phyloP scores from a whole-genome alignment of 1,140 invertebrate genomes.

The Carcinoscorpius rotundicauda region DNA sequence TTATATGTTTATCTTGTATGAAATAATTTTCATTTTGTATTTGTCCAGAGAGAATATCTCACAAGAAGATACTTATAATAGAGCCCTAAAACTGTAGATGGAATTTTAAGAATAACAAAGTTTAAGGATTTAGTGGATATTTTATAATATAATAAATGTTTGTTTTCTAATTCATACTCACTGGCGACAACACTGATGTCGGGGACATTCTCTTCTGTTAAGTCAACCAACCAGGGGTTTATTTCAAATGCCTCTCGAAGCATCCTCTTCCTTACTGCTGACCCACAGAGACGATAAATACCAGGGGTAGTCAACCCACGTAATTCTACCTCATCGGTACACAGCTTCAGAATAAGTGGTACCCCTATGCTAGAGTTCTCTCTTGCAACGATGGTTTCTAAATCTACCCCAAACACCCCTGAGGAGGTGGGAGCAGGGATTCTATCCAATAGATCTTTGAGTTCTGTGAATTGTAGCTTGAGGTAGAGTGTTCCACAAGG shows the following conservation, averaged over 20 bases:
- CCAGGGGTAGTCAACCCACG: slow-evolving; percentile 94
- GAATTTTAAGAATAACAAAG: too few species aligned
- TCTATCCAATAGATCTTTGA: slow-evolving; percentile 62
- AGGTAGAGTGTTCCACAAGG: slow-evolving; percentile 89
- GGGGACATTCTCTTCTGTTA: slow-evolving; percentile 91
- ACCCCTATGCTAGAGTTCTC: slow-evolving; percentile 52
- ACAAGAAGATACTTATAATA: too few species aligned
- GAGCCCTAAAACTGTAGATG: too few species aligned
- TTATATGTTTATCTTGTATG: too few species aligned
- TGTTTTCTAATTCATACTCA: slow-evolving; percentile 24
- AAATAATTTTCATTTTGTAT: too few species aligned
- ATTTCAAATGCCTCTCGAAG: slow-evolving; percentile 87
- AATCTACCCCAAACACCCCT: slow-evolving; percentile 72
- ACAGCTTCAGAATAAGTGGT: slow-evolving; percentile 79
- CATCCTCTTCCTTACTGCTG: slow-evolving; percentile 88
- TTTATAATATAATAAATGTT: too few species aligned
- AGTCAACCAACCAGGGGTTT: slow-evolving; percentile 78
- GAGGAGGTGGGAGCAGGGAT: slow-evolving; percentile 20
- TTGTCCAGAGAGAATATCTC: too few species aligned
- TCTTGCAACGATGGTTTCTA: slow-evolving; percentile 72
- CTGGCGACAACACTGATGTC: slow-evolving; percentile 96
- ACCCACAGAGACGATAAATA: slow-evolving; percentile 88
- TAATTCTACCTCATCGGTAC: slow-evolving; percentile 91
- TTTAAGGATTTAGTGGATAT: too few species aligned
- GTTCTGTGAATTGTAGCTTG: slow-evolving; percentile 82